phyloP scores from a whole-genome alignment of 2,113 vertebrate species.

The Chroicocephalus ridibundus region DNA sequence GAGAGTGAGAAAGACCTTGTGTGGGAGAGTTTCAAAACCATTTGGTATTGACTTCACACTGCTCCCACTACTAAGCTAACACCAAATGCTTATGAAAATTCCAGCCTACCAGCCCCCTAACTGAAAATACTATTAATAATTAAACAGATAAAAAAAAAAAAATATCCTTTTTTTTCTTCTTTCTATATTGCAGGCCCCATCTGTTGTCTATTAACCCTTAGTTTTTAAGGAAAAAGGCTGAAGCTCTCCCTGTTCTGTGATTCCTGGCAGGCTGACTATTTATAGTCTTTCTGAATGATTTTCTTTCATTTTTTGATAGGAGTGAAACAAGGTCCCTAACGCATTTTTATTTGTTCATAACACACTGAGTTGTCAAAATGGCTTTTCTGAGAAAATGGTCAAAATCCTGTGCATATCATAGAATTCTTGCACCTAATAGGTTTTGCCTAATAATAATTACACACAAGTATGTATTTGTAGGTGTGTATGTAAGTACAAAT shows the following conservation, averaged over 20 bases:
- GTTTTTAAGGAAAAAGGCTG: not conserved
- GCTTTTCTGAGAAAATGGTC: not conserved
- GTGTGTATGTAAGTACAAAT: not conserved
- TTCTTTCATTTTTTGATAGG: not conserved
- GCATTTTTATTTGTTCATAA: not conserved
- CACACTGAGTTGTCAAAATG: not conserved
- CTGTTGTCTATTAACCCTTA: not conserved
- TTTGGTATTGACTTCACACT: not conserved
- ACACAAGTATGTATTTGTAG: not conserved
- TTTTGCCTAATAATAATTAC: not conserved
- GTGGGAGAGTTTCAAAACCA: not conserved
- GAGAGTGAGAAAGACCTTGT: not conserved
- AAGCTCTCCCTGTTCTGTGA: not conserved
- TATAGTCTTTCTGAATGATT: not conserved
- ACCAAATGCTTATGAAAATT: not conserved
- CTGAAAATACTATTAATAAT: conserved; percentile 5
- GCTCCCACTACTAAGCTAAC: not conserved
- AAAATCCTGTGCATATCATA: not conserved
- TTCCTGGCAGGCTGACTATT: not conserved
- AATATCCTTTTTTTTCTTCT: not conserved
- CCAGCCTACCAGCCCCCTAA: not conserved
- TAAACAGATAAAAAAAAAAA: not conserved
- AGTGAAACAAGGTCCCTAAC: not conserved
- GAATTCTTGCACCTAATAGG: not conserved
- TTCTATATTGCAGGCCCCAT: not conserved